These are phyloP conservation scores for Aphrocallistes beatrix DNA, from an alignment of 37 sponge, comb jelly and placozoan genomes.

Conservation along the genomic window DNA sequence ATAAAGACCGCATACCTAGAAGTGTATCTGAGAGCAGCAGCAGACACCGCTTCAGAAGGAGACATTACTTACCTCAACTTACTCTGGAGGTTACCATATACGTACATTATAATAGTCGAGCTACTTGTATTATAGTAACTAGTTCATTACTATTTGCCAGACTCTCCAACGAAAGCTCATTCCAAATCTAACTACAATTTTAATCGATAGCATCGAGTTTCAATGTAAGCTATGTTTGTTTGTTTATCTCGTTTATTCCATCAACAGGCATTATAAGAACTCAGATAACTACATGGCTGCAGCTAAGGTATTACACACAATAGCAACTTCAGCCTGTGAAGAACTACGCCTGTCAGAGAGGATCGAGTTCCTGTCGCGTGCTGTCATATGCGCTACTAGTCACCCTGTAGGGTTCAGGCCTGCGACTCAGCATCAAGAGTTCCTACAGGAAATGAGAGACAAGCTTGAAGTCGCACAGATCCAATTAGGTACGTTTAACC, in stretches of 20 bases:
- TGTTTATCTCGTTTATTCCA: too few relatives aligned
- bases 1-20: constrained; percentile 70
- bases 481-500: neutral
- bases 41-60: neutral
- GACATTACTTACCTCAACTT: neutral
- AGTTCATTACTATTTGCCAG: too few relatives aligned
- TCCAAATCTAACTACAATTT: too few relatives aligned
- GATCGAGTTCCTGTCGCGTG: constrained; percentile 86
- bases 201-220: too few relatives aligned
- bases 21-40: constrained; percentile 49
- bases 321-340: constrained; percentile 36
- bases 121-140: too few relatives aligned
- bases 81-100: constrained; percentile 10
- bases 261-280: constrained; percentile 93
- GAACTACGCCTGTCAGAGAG: constrained; percentile 53
- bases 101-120: too few relatives aligned
- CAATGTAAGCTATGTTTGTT: too few relatives aligned
- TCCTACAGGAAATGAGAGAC: constrained; percentile 87
- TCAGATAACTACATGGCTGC: constrained; percentile 71
- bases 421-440: constrained; percentile 48
- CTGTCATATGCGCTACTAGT: constrained; percentile 92
- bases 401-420: constrained; percentile 36
- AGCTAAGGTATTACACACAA: constrained; percentile 65
- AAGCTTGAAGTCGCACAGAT: constrained; percentile 72
- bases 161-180: too few relatives aligned